These are phyloP conservation scores for Folsomia manolachei DNA, from an alignment of 2,888 invertebrate genomes.

Conservation along the genomic window DNA sequence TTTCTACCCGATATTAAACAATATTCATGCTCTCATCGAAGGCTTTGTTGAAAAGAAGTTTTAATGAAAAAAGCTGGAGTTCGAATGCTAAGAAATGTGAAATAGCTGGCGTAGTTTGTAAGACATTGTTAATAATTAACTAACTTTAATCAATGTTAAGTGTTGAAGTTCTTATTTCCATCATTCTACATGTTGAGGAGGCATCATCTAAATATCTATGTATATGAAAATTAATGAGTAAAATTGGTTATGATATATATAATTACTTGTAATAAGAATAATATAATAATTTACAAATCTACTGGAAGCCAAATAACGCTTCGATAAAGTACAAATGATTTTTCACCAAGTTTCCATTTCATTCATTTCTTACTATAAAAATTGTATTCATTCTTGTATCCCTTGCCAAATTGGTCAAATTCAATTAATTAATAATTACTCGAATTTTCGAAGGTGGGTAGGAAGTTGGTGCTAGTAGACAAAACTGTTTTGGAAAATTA, in stretches of 20 bases:
- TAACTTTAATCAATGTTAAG: background rate
- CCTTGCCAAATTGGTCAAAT: background rate
- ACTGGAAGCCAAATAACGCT: slow-evolving; percentile 24
- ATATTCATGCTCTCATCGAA: too few species aligned
- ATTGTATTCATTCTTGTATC: background rate
- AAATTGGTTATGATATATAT: too few species aligned
- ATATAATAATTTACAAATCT: too few species aligned
- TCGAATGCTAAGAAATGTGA: slow-evolving; percentile 1
- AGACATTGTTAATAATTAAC: background rate
- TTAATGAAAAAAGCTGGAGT: background rate
- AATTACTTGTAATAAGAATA: too few species aligned
- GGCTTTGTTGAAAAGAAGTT: background rate
- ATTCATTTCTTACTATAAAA: background rate
- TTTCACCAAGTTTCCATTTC: slow-evolving; percentile 25
- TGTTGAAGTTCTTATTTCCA: background rate
- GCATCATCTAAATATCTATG: too few species aligned
- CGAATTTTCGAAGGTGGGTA: too few species aligned
- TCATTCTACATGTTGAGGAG: too few species aligned
- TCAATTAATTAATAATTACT: background rate
- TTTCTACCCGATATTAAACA: too few species aligned
- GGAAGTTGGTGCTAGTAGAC: background rate
- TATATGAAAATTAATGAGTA: too few species aligned
- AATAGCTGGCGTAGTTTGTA: background rate
- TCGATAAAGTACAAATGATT: slow-evolving; percentile 38
- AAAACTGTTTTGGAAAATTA: background rate